Base-by-base conservation (phyloP, 2,113 vertebrate genomes). In the Sprattus sprattus region DNA sequence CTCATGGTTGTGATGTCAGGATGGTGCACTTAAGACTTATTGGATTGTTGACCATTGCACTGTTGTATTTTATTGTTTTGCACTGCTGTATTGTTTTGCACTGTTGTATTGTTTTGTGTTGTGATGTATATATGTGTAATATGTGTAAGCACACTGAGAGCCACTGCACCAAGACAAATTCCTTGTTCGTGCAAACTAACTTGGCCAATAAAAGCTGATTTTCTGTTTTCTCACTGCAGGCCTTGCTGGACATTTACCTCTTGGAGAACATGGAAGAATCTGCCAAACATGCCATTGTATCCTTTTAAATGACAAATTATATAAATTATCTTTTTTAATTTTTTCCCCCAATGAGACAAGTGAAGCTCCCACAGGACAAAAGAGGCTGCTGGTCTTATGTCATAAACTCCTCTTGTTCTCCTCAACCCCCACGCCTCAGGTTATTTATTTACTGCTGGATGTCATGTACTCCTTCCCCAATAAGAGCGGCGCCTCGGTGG, bases 201-300 rank as follows among this genome's bases (percentile, higher is more conserved):
- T n/a, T n/a, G n/a, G n/a, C n/a, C n/a, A n/a, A n/a, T n/a, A n/a
- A n/a, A n/a, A n/a, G 39, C 39, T 39, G 39, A 39, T 39, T 39
- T 81, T 75, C 81, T 86, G 15, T 78, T 22, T 32, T 0, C 0
- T 80, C 20, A 22, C 93, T 93, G 78, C 89, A 99, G 98, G 98
- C 97, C 6, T 91, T 99, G 87, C 95, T 99, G 88, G 98, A 99
- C 90, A 93, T 98, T 52, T 99, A 99, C 87, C 95, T 99, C 2
- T 92, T 98, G 85, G 97, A 99, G 85, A 93, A 93, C 82, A 86
- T 97, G 84, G 95, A 96, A 64, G 97, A 98, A 93, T 91, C 94
- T 28, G 90, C 92, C 91, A 99, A 99, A 87, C 96, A 99, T 90
- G 95, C 96, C n/a, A 94, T 97, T 90, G 98, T 99, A 99, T 99